Base-by-base conservation (phyloP, 2,888 invertebrate species). In the Phengaris alcon region DNA sequence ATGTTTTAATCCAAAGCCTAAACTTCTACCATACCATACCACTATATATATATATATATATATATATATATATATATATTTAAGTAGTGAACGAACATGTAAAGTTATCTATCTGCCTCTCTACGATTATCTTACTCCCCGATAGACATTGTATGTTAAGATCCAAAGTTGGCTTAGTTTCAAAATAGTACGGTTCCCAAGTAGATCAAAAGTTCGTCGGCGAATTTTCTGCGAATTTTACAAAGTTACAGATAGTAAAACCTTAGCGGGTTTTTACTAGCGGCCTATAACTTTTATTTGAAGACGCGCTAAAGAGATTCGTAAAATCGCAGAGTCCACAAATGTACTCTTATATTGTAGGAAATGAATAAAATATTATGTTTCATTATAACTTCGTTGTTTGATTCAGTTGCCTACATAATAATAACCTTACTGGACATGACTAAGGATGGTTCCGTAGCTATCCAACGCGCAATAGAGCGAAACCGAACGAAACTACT, bases 181-280 rank as follows among this genome's bases (percentile, higher is more conserved):
- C 59, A 64, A 22, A 64, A 64, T 64, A 35, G 35, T 35, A 35
- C 35, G 22, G 22, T 22, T 22, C 22, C 35, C 35, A 35, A 35
- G 64, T 35, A 13, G 64, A 64, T 64, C 44, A 6, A 9, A 64
- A 64, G 35, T 64, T 64, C 35, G 64, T 10, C 64, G 64, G 64
- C 6, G 64, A 10, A 12, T 64, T 64, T 64, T 64, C 35, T 64
- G 64, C 64, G 64, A 64, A 64, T 64, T 64, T 64, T 44, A 64
- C 64, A 64, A 64, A 64, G 64, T 64, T 64, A 64, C 64, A 64
- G 64, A 64, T 64, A 64, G 35, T 64, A 64, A 64, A 64, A 64
- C 64, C 35, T 44, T 44, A 13, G 35, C 64, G 64, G 59, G 22
- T 64, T 64, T 64, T 64, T 64, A 64, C 6, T 64, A 44, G 64